Percentiles rank a stretch among this genome's conserved stretches.
Evolutionary conservation across 2,888 invertebrate genomes (phyloP).

Genomic region (Slavum lentiscoides): DNA sequence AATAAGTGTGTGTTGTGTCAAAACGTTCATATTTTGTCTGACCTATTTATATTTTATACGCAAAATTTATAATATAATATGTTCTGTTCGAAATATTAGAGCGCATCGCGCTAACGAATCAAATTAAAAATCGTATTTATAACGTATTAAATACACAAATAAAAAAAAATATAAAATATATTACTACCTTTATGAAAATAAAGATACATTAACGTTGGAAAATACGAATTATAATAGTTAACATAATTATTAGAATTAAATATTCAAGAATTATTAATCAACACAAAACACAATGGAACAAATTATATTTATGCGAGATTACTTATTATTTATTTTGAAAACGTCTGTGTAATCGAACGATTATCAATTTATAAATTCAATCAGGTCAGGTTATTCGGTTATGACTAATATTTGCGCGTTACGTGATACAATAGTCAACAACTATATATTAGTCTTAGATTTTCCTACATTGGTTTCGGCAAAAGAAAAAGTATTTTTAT

Average conservation of each 20-base stretch:
- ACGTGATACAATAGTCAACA: neutral
- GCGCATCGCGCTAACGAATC: no score
- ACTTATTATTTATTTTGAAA: constrained; percentile 13
- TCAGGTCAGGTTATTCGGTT: constrained; percentile 41
- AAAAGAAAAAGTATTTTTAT: no score
- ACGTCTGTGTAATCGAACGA: neutral
- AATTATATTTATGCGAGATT: constrained; percentile 20
- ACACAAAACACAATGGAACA: constrained; percentile 38
- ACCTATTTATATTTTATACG: no score
- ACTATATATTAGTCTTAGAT: no score
- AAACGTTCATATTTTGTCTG: no score
- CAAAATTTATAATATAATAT: no score
- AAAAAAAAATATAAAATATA: no score
- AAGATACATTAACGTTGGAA: neutral
- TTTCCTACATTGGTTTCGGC: neutral
- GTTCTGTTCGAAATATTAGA: no score
- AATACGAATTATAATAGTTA: neutral
- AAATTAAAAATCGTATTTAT: no score
- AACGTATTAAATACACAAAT: no score
- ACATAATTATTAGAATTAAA: neutral
- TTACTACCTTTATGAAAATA: neutral
- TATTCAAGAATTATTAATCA: constrained; percentile 18
- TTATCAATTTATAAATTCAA: constrained; percentile 8
- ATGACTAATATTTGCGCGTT: constrained; percentile 19
- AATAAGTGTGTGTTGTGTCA: no score